Evolutionary conservation across 1,140 invertebrate species (phyloP).

Genomic region (Elysia chlorotica): DNA sequence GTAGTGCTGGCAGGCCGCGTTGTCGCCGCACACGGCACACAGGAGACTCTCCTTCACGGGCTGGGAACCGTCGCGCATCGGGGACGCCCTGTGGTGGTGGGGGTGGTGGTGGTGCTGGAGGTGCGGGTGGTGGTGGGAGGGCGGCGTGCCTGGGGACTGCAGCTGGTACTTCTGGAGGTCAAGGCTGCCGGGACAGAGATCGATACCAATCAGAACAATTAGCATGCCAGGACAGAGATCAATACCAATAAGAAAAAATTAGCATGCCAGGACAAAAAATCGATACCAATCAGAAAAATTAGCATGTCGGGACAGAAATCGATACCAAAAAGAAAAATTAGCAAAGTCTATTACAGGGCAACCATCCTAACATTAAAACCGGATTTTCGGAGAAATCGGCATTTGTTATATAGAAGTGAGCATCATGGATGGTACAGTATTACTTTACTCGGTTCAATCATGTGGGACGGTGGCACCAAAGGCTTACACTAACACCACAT

Average conservation of each 20-base stretch:
- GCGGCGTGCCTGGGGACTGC: slow-evolving; percentile 57
- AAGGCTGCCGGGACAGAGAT: slow-evolving; percentile 40
- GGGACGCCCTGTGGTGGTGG: slow-evolving; percentile 55
- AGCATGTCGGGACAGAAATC: not conserved
- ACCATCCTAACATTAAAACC: too few relatives aligned
- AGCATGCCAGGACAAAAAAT: not conserved
- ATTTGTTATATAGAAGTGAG: too few relatives aligned
- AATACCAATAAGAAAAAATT: too few relatives aligned
- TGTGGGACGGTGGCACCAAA: too few relatives aligned
- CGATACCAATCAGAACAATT: not conserved
- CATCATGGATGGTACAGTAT: too few relatives aligned
- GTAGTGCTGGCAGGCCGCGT: slow-evolving; percentile 97
- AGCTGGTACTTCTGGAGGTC: slow-evolving; percentile 57
- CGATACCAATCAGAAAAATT: not conserved
- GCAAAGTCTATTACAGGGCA: too few relatives aligned
- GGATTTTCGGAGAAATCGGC: too few relatives aligned
- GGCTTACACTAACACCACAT: too few relatives aligned
- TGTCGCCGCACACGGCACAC: slow-evolving; percentile 98
- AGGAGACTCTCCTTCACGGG: slow-evolving; percentile 67
- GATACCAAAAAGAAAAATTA: not conserved
- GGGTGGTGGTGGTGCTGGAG: too few relatives aligned
- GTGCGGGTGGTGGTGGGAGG: too few relatives aligned
- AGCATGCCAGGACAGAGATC: not conserved
- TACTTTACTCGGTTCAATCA: too few relatives aligned
- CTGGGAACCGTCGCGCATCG: slow-evolving; percentile 41